Base-by-base conservation (phyloP, 2,113 vertebrate genomes). In the Azemiops feae region DNA sequence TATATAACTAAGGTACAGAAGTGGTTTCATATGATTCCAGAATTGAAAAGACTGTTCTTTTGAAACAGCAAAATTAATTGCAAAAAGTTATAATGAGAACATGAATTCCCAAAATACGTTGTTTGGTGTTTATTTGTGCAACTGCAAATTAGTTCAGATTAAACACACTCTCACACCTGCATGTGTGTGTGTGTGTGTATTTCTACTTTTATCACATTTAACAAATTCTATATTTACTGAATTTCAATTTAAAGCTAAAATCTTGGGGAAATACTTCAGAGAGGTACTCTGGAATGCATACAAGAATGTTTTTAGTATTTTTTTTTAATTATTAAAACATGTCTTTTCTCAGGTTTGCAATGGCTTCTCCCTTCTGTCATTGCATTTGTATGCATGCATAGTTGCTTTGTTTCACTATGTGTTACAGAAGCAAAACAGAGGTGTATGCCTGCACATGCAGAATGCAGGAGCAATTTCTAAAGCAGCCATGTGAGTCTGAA, bases 41-140 rank as follows among this genome's bases (percentile, higher is more conserved):
- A 85, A 91, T 27, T 9, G 50, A 55, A 93, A 58, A 6, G 85
- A 55, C 20, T 0, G 93, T 69, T 92, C 85, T 95, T 92, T 87
- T 94, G 94, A 88, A 39, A 81, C 93, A 85, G 69, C 93, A 85
- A 94, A 93, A 27, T 50, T 22, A 85, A 81, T 43, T 81, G 18
- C n/a, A 39, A n/a, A 81, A 81, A 81, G 16, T 39, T 81, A 81
- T 88, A 89, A 92, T 0, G 16, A 93, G 91, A 54, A 92, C 92
- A 22, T 87, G 18, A 39, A 34, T 18, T 47, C 58, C 16, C n/a
- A 88, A 47, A 27, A 9, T 43, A 60, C 27, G 47, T 12, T 52
- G 22, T 58, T 34, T 85, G 18, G 1, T 30, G 16, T 50, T 30
- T 43, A 50, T 12, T 47, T 91, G 85, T 39, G 34, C 0, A 85